Evolutionary conservation across 2,888 invertebrate genomes (phyloP).

Genomic region (Orchesellides sinensis): DNA sequence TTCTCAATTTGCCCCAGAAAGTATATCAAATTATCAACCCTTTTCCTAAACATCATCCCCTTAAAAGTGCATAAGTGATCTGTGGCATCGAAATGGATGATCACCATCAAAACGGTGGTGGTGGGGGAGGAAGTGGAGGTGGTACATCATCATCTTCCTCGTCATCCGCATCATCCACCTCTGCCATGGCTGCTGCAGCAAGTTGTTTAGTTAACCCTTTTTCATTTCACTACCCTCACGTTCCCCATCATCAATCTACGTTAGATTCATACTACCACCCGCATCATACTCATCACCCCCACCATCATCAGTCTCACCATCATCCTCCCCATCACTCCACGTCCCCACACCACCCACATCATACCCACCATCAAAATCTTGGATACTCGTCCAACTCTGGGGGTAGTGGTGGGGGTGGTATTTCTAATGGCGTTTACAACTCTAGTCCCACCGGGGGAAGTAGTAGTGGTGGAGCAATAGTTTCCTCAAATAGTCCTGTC

Average conservation of each 20-base stretch:
- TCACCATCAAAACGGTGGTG: constrained; percentile 42
- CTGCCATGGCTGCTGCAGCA: constrained; percentile 33
- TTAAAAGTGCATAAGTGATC: not conserved
- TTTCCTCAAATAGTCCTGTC: constrained; percentile 44
- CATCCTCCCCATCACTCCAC: constrained; percentile 39
- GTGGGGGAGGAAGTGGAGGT: constrained; percentile 32
- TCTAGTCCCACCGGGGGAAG: not conserved
- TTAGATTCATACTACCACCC: constrained; percentile 50
- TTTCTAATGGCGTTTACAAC: not conserved
- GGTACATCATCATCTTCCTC: constrained; percentile 30
- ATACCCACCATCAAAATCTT: constrained; percentile 3
- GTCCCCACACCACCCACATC: constrained; percentile 40
- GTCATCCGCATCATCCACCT: constrained; percentile 18
- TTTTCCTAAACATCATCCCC: not conserved
- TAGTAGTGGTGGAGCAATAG: constrained; percentile 26
- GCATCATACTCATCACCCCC: constrained; percentile 44
- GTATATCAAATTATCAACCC: constrained; percentile 17
- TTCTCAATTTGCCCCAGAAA: constrained; percentile 16
- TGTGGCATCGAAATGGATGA: constrained; percentile 42
- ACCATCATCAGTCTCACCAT: constrained; percentile 32
- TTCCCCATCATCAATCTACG: constrained; percentile 33
- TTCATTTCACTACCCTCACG: constrained; percentile 49
- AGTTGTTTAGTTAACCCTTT: constrained; percentile 47
- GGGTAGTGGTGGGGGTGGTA: no score
- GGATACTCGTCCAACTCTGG: constrained; percentile 24